Conservation (phyloP, 2,113 vertebrate species). For the Lampris incognitus region DNA sequence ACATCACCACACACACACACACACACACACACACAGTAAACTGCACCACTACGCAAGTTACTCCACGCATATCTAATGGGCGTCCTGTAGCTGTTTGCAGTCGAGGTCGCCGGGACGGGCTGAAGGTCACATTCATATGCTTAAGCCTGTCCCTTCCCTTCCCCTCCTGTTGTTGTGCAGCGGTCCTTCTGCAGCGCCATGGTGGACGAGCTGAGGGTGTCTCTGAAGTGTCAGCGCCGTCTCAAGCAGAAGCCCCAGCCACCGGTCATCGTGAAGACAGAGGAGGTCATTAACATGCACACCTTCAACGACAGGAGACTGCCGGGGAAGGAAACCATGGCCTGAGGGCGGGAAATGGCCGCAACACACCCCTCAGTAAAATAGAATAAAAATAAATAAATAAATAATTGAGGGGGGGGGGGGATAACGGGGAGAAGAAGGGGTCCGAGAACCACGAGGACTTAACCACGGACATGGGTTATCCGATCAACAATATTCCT, state of each 20-base stretch:
- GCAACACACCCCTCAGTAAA: conserved; percentile 18
- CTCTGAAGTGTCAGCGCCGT: conserved; percentile 96
- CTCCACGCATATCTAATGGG: conserved; percentile 24
- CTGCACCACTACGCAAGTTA: conserved; percentile 29
- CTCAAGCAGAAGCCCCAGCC: conserved; percentile 98
- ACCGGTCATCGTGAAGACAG: conserved; percentile 96
- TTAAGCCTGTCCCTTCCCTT: conserved; percentile 14
- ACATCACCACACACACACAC: too few relatives aligned
- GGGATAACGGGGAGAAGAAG: conserved; percentile 4
- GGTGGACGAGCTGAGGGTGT: conserved; percentile 96
- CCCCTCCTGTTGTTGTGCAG: conserved; percentile 74
- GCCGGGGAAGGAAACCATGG: conserved; percentile 99
- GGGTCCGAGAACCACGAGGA: conserved; percentile 42
- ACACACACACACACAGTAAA: too few relatives aligned
- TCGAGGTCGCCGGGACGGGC: too few relatives aligned
- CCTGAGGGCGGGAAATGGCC: conserved; percentile 76
- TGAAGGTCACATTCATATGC: background rate
- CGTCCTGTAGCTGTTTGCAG: too few relatives aligned
- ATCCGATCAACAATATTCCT: conserved; percentile 67
- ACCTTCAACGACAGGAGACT: conserved; percentile 99
- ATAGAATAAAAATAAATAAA: too few relatives aligned
- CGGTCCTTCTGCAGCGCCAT: conserved; percentile 98
- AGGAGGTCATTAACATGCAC: conserved; percentile 99
- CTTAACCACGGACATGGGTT: conserved; percentile 50
- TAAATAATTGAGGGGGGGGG: too few relatives aligned